Percentiles rank a stretch among this genome's conserved stretches.
phyloP scores from a whole-genome alignment of 2,797 vertebrate genomes.

The Pseudochromis fuscus region DNA sequence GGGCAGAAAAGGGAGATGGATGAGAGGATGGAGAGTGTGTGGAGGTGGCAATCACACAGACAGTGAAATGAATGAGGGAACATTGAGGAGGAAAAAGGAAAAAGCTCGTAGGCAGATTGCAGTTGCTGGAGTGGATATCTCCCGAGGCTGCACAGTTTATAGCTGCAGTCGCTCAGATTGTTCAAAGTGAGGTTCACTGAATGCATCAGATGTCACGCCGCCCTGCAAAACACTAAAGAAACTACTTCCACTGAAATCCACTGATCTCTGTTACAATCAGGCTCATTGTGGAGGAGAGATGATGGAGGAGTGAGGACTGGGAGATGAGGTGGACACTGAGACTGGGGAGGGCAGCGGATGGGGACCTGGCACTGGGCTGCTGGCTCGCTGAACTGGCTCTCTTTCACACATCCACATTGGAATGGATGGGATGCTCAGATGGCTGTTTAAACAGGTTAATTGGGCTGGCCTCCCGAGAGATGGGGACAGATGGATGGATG shows the following conservation, averaged over 20 bases:
- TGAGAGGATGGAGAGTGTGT: conserved; percentile 38
- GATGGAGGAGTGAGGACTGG: conserved; percentile 13
- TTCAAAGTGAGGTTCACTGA: conserved; percentile 35
- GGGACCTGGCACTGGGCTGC: conserved; percentile 57
- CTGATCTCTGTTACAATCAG: conserved; percentile 49
- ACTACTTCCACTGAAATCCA: conserved; percentile 13
- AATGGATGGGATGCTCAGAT: conserved; percentile 82
- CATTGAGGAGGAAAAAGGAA: conserved; percentile 40
- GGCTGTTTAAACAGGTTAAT: conserved; percentile 86
- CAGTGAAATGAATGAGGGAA: conserved; percentile 53
- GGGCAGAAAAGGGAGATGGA: conserved; percentile 32
- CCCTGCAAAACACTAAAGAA: conserved; percentile 36
- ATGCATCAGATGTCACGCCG: conserved; percentile 50
- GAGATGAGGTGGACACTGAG: conserved; percentile 36
- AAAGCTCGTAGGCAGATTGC: conserved; percentile 46
- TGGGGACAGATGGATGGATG: conserved; percentile 77
- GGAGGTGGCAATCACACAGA: conserved; percentile 59
- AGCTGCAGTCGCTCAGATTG: conserved; percentile 46
- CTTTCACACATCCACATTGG: conserved; percentile 68
- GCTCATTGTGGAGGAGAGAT: conserved; percentile 39
- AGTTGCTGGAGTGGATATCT: conserved; percentile 44
- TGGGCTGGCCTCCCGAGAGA: conserved; percentile 80
- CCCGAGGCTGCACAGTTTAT: conserved; percentile 47
- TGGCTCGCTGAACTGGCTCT: conserved; percentile 74
- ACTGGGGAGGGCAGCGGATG: conserved; percentile 43